Evolutionary conservation across 2,113 vertebrate genomes (phyloP), one percentile per base, ranked within the genome.

Genomic region (Polypterus bichir): DNA sequence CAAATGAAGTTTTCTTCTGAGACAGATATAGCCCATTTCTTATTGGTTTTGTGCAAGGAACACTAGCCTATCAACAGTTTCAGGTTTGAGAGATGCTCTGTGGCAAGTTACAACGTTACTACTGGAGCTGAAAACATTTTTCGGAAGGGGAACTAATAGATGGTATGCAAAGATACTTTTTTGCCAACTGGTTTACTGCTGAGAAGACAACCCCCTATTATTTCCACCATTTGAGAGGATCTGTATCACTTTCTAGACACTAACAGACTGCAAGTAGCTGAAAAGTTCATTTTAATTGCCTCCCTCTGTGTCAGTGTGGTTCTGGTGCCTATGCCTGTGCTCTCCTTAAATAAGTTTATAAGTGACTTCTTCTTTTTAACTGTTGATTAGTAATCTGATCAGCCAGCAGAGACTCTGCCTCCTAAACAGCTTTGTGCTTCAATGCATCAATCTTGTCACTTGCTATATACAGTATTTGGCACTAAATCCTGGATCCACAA

Each of bases 101-200:
- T 66, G 65, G 59, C 59, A 67, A 51, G 61, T 68, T 52, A 66
- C 64, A 57, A 68, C 68, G 55, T 64, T 68, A 4, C 69, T 60
- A 65, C 66, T 68, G 54, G 59, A 68, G 61, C 67, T 67, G 46
- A 67, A 67, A 66, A 69, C 62, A 49, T 55, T 69, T 61, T 67
- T 47, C 10, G 62, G 67, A 62, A 62, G 62, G 6, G 62, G 6
- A 48, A 11, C 46, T 8, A 10, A 9, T 60, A 8, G 47, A 7
- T 48, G 59, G 66, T 5, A 66, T 59, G 9, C 47, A 71, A 62
- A 71, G 56, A 51, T 68, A 62, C 27, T 66, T 67, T 57, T 70
- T 71, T 54, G 64, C 61, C 63, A 68, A 62, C 62, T 52, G 44
- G 59, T 49, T 64, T 55, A 65, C 61, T 57, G 54, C 62, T 61